Percentiles rank a stretch among this genome's conserved stretches.
Evolutionary conservation across 1,140 invertebrate species (phyloP).

Genomic region (Drosophila tristis): DNA sequence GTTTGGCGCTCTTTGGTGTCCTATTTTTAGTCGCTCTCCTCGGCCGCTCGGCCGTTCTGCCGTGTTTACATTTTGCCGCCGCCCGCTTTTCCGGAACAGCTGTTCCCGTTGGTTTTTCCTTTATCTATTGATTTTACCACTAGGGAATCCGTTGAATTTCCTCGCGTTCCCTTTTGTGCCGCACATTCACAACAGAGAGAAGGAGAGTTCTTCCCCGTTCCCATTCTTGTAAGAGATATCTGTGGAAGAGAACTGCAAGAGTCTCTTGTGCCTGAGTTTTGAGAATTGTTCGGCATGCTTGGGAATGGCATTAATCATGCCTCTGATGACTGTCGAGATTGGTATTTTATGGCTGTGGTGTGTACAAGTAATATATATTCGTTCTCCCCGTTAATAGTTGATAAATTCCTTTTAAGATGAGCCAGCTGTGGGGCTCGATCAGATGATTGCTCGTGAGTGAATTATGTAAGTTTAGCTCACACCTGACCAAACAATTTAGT

Average conservation of each 20-base stretch:
- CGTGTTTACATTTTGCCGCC: constrained; percentile 49
- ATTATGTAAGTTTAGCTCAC: no score
- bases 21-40: constrained; percentile 49
- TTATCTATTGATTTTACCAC: constrained; percentile 74
- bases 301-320: constrained; percentile 8
- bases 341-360: neutral
- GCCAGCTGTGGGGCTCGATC: no score
- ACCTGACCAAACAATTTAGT: no score
- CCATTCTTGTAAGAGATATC: constrained; percentile 10
- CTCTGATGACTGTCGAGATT: constrained; percentile 20
- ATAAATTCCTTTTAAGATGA: neutral
- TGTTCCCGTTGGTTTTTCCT: constrained; percentile 52
- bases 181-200: constrained; percentile 75
- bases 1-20: constrained; percentile 25
- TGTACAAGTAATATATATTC: neutral
- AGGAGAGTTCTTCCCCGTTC: neutral
- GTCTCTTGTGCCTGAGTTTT: constrained; percentile 4
- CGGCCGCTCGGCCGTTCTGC: neutral
- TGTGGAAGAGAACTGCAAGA: constrained; percentile 11
- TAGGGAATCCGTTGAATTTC: constrained; percentile 43
- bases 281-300: constrained; percentile 23
- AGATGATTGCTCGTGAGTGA: no score
- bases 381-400: neutral
- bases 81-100: constrained; percentile 43
- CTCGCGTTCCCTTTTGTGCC: constrained; percentile 42